phyloP scores from a whole-genome alignment of 1,140 invertebrate species.

The Coenobita brevimanus region DNA sequence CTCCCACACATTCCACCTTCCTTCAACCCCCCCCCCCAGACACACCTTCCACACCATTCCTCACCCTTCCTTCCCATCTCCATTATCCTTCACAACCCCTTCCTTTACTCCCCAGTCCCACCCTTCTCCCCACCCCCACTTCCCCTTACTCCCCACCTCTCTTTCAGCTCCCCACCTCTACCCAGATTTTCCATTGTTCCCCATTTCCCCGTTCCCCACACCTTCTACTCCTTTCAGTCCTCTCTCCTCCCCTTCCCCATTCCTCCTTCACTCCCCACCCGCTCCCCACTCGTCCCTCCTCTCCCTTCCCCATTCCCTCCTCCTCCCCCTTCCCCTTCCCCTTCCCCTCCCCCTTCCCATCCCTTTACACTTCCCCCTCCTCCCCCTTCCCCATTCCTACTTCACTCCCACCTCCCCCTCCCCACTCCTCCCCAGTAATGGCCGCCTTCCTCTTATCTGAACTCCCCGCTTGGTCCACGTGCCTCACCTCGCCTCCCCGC shows the following conservation, averaged over 20 bases:
- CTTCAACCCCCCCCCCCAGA: too few species aligned
- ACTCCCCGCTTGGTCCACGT: neutral
- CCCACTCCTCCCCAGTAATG: neutral
- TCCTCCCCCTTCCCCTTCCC: neutral
- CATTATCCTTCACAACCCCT: too few species aligned
- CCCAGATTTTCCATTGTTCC: neutral
- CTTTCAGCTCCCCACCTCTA: too few species aligned
- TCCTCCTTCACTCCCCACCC: neutral
- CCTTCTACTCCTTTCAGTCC: neutral
- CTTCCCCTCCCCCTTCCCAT: neutral
- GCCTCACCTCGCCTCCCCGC: neutral
- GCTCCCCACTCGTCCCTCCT: neutral
- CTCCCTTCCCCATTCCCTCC: neutral
- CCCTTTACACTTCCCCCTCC: neutral
- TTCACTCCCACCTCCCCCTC: neutral
- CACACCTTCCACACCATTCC: too few species aligned
- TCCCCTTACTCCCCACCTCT: too few species aligned
- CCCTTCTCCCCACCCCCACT: too few species aligned
- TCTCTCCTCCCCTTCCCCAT: neutral
- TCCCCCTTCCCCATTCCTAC: neutral
- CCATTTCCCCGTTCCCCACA: neutral
- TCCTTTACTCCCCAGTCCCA: too few species aligned
- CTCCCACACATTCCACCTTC: too few species aligned
- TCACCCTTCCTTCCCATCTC: too few species aligned
- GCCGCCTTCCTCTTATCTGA: neutral